Percentiles rank a stretch among this genome's conserved stretches.
Conservation (phyloP, 2,113 vertebrate genomes). For the Nyctibius bracteatus region DNA sequence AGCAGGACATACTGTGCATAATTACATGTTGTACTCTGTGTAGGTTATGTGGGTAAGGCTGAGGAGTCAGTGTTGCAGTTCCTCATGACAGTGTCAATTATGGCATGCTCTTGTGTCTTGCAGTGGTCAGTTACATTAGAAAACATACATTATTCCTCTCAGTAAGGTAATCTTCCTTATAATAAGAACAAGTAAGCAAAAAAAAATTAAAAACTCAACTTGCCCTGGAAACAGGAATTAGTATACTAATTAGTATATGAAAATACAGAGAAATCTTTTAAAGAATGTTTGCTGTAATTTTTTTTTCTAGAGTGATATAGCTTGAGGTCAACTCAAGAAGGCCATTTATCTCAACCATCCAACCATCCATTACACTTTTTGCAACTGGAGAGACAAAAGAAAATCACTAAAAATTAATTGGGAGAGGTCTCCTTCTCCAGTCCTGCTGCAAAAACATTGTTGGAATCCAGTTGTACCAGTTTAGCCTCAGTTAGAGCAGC, state of each 20-base stretch:
- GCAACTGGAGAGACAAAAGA: not conserved
- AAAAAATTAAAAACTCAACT: not conserved
- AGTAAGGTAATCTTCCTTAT: not conserved
- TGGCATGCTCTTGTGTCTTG: not conserved
- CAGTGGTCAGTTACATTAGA: not conserved
- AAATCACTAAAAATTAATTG: not conserved
- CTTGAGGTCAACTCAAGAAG: not conserved
- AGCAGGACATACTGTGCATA: conserved; percentile 7
- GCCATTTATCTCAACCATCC: not conserved
- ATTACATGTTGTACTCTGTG: not conserved
- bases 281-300: not conserved
- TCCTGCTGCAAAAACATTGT: not conserved
- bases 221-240: conserved; percentile 33
- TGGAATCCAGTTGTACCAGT: not conserved
- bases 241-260: not conserved
- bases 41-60: not conserved
- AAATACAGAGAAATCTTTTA: not conserved
- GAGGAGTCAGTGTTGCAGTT: not conserved
- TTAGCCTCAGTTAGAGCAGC: not conserved
- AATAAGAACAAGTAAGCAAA: not conserved
- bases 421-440: not conserved
- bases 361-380: not conserved
- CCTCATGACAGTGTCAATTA: not conserved
- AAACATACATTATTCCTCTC: not conserved
- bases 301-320: not conserved